These are phyloP conservation scores for Seriola dumerili DNA, from an alignment of 2,113 vertebrate species.

Conservation along the genomic window DNA sequence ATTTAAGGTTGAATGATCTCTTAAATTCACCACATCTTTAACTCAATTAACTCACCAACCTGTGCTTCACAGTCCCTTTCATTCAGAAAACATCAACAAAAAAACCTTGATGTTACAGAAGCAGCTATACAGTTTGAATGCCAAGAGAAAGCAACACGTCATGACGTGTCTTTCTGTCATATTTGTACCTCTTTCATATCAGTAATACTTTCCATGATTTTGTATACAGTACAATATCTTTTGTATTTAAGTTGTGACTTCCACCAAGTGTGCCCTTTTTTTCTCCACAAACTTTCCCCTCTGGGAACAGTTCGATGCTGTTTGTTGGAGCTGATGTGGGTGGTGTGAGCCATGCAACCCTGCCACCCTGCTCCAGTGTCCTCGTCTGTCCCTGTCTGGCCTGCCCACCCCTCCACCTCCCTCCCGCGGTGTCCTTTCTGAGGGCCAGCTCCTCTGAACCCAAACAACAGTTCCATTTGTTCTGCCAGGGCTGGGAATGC, in stretches of 20 bases:
- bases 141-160: slow-evolving; percentile 7
- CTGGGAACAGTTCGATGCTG: slow-evolving; percentile 50
- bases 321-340: slow-evolving; percentile 62
- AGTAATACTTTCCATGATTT: not conserved
- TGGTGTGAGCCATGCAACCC: slow-evolving; percentile 63
- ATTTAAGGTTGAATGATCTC: slow-evolving; percentile 12
- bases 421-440: slow-evolving; percentile 67
- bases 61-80: slow-evolving; percentile 32
- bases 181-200: not conserved
- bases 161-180: not conserved
- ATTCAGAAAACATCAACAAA: slow-evolving; percentile 36
- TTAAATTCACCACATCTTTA: slow-evolving; percentile 12
- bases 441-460: slow-evolving; percentile 78
- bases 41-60: slow-evolving; percentile 13
- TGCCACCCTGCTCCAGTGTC: slow-evolving; percentile 70
- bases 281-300: slow-evolving; percentile 34
- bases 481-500: slow-evolving; percentile 76
- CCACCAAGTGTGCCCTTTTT: slow-evolving; percentile 28
- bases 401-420: slow-evolving; percentile 60
- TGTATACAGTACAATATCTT: not conserved
- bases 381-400: slow-evolving; percentile 74
- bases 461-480: slow-evolving; percentile 82
- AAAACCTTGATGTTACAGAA: slow-evolving; percentile 10
- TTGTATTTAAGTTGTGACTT: slow-evolving; percentile 35
- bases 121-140: slow-evolving; percentile 2